These are phyloP conservation scores for Arvicanthis niloticus DNA, from an alignment of 2,113 vertebrate species.

Conservation along the genomic window DNA sequence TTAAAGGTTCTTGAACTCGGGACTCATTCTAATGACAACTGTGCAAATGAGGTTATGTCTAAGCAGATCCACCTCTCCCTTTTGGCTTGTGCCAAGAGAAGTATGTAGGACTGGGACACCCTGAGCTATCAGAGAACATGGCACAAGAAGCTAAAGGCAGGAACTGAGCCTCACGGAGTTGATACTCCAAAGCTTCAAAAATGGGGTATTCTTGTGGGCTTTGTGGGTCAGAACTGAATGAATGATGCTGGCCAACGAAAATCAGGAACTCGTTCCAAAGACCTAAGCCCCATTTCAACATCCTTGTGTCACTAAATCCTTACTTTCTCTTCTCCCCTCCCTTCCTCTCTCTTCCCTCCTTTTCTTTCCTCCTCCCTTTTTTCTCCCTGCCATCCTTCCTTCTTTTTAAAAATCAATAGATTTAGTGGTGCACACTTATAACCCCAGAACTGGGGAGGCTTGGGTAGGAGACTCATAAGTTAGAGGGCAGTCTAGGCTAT, in stretches of 20 bases:
- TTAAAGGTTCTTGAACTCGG: background rate
- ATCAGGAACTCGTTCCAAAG: background rate
- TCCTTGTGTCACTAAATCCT: background rate
- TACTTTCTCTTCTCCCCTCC: background rate
- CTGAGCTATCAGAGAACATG: too few relatives aligned
- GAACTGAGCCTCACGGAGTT: background rate
- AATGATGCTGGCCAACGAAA: background rate
- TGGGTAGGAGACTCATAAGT: background rate
- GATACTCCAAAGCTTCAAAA: rapidly evolving
- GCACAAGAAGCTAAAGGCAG: background rate
- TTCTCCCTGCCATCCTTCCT: too few relatives aligned
- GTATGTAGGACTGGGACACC: background rate
- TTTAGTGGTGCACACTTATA: background rate
- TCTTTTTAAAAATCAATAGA: background rate
- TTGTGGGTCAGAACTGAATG: background rate
- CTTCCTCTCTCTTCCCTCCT: background rate
- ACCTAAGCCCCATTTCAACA: background rate
- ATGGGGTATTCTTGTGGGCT: background rate
- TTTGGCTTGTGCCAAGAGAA: background rate
- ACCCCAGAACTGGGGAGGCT: background rate
- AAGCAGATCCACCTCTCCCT: background rate
- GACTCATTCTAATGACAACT: background rate
- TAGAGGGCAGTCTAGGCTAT: background rate
- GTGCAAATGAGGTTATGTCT: background rate
- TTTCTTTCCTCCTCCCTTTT: background rate